Evolutionary conservation across 2,888 invertebrate genomes (phyloP), one percentile per base, ranked within the genome.

Genomic region (Tipula helvola): DNA sequence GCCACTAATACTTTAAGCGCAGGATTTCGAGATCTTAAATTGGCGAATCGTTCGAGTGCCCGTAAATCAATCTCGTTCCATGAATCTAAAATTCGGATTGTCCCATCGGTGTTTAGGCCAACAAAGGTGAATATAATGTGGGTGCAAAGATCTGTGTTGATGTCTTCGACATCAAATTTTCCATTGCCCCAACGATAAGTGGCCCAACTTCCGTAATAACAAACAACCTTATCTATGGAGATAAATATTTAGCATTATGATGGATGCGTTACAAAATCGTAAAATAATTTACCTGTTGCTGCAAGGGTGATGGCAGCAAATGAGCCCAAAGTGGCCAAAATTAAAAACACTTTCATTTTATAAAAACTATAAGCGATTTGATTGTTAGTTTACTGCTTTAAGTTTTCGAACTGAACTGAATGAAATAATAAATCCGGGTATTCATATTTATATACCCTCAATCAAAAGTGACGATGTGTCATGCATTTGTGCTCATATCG

Each of bases 171-270:
- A 8, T 93, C 92, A 88, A 94, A 95, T 89, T 93, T 92, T 0
- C 95, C 95, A 57, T 91, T 89, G 0, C 93, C 93, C 0, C 88
- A 89, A 85, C 95, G 92, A 89, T 95, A 95, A 0, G 93, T 93
- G 0, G 95, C 93, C 96, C 96, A 96, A 18, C 94, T 93, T 3
- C 95, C 95, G 88, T 93, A 94, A 90, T 96, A 96, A 89, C 96
- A 95, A 0, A 95, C 91, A 0, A 95, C 52, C 87, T 93, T 91
- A 87, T 93, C 94, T 94, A 86, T 28, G 28, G 28, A 28, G 28
- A 28, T 28, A 28, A 28, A 28, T 28, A 28, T 28, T 28, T 28
- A n/a, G 12, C 36, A 47, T 4, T n/a, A n/a, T 52, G 18, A 10
- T 71, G n/a, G 7, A 52, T 10, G n/a, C 16, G 5, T 16, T 57